Conservation (phyloP, 2,888 invertebrate species). For the Spilosoma lubricipeda region DNA sequence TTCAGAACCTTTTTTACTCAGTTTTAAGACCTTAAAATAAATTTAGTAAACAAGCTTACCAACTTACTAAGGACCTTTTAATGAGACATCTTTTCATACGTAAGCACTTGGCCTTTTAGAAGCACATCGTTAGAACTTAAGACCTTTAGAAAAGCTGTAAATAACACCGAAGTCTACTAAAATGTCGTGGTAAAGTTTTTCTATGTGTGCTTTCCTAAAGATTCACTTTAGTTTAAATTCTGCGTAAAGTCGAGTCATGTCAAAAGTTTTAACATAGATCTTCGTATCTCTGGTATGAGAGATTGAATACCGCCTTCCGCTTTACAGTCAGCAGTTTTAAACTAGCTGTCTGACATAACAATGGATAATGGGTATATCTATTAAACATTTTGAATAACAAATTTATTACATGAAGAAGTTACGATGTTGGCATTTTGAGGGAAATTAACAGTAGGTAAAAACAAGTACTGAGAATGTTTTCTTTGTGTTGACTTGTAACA, state of each 20-base stretch:
- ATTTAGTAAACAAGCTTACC: not conserved
- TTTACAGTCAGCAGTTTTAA: slow-evolving; percentile 12
- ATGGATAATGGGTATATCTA: not conserved
- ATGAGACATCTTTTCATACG: not conserved
- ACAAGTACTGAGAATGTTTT: not conserved
- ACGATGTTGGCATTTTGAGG: not conserved
- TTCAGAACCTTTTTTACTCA: not conserved
- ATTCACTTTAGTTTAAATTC: slow-evolving; percentile 13
- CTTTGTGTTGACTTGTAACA: not conserved
- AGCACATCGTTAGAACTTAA: not conserved
- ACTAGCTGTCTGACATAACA: slow-evolving; percentile 4
- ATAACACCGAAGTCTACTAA: not conserved
- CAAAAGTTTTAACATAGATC: slow-evolving; percentile 10
- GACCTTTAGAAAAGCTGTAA: slow-evolving; percentile 7
- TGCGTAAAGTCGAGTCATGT: not conserved
- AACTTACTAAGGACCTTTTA: slow-evolving; percentile 2
- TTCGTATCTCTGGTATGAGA: slow-evolving; percentile 5
- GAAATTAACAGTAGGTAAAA: not conserved
- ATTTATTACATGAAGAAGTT: not conserved
- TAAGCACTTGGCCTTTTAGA: not conserved
- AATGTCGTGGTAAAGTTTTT: not conserved
- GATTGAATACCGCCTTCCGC: slow-evolving; percentile 10
- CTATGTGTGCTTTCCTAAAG: not conserved
- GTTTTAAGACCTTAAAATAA: not conserved
- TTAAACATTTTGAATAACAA: not conserved